These are phyloP conservation scores for Odontocolon sp. DNA, from an alignment of 2,888 invertebrate species.

Conservation along the genomic window DNA sequence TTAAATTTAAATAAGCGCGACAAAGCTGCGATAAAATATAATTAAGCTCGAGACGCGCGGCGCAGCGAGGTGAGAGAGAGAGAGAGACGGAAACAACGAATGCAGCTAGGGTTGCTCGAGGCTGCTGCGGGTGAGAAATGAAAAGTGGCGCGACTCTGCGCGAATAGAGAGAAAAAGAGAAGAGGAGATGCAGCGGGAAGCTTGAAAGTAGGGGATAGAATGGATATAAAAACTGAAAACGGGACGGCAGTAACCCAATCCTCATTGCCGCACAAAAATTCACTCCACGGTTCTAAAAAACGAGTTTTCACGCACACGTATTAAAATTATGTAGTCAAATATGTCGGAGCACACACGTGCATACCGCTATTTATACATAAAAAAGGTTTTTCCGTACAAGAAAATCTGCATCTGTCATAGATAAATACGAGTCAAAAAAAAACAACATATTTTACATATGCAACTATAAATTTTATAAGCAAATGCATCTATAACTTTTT, in stretches of 20 bases:
- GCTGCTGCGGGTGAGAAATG: slow-evolving; percentile 41
- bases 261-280: slow-evolving; percentile 10
- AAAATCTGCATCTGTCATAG: no score
- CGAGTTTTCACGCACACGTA: background rate
- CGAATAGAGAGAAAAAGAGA: slow-evolving; percentile 21
- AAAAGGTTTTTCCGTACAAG: no score
- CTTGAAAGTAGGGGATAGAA: slow-evolving; percentile 8
- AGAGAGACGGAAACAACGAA: slow-evolving; percentile 24
- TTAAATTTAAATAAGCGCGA: slow-evolving; percentile 78
- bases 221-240: slow-evolving; percentile 41
- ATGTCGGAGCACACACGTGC: no score
- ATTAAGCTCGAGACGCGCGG: slow-evolving; percentile 71
- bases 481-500: no score
- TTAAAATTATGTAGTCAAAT: background rate
- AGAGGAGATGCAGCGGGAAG: slow-evolving; percentile 27
- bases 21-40: slow-evolving; percentile 76
- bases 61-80: slow-evolving; percentile 47
- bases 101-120: slow-evolving; percentile 39
- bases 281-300: no score
- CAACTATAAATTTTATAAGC: no score
- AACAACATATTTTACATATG: no score
- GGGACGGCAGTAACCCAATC: slow-evolving; percentile 23
- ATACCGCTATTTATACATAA: no score
- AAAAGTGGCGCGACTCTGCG: slow-evolving; percentile 31
- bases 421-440: no score